A percentile compares a stretch with the other conserved stretches of the same genome.
Evolutionary conservation across 2,888 invertebrate species (phyloP).

Genomic region (Drosophila kuntzei): DNA sequence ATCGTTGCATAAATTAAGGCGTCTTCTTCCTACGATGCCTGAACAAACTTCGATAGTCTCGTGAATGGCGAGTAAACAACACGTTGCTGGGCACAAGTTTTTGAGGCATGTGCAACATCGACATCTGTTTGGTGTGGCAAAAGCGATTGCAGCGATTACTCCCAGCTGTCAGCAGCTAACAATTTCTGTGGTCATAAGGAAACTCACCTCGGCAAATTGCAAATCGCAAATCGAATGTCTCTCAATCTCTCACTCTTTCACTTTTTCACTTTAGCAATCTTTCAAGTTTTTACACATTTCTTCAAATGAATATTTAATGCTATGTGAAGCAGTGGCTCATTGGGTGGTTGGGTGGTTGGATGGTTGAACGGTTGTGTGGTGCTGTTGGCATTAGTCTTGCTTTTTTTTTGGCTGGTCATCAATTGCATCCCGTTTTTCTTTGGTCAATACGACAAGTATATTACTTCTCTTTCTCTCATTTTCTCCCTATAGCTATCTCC

Average conservation of each 20-base stretch:
- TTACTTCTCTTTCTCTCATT: background rate
- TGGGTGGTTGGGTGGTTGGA: constrained; percentile 1
- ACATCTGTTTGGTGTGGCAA: constrained; percentile 8
- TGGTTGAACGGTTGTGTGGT: background rate
- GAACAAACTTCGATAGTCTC: constrained; percentile 62
- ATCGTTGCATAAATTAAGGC: constrained; percentile 69
- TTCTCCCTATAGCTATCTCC: background rate
- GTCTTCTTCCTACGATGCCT: constrained; percentile 54
- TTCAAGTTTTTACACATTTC: constrained; percentile 59
- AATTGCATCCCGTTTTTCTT: constrained; percentile 29
- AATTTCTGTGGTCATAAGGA: constrained; percentile 31
- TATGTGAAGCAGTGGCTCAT: background rate
- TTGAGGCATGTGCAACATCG: constrained; percentile 20
- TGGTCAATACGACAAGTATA: constrained; percentile 1
- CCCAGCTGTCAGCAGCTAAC: constrained; percentile 48
- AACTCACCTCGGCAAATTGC: constrained; percentile 10
- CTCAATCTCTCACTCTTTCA: background rate
- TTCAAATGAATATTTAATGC: constrained; percentile 71
- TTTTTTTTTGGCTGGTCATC: constrained; percentile 46
- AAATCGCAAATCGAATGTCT: constrained; percentile 16
- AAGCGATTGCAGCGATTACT: constrained; percentile 43
- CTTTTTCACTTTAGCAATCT: constrained; percentile 47
- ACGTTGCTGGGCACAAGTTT: constrained; percentile 6
- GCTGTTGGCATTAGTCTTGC: constrained; percentile 10
- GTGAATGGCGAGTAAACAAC: constrained; percentile 22